Evolutionary conservation across 2,113 vertebrate species (phyloP), one percentile per base, ranked within the genome.

Genomic region (Motacilla alba): DNA sequence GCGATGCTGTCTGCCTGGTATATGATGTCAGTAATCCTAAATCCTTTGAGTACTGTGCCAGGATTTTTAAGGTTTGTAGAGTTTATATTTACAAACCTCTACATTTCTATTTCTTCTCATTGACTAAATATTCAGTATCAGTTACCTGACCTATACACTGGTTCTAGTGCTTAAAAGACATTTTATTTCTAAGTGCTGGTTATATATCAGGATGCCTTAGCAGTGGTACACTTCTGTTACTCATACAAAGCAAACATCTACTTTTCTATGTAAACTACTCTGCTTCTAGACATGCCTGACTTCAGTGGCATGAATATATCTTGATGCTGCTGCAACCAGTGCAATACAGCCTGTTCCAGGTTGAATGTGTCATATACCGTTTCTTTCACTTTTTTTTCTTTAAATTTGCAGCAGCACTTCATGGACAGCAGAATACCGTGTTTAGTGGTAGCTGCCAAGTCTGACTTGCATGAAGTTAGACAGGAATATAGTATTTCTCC

Each of bases 371-470:
- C 16, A 21, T 28, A 9, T 0, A 6, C 20, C 52, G 35, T 31
- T 77, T 70, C 60, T 91, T 91, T 90, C 67, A 41, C 10, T 73
- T 76, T 17, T 59, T 93, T 96, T 95, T 37, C 68, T 93, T 91
- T 82, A 37, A 50, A 68, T 94, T 80, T 93, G 62, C 98, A 99
- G 99, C 98, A 99, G 98, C 98, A 99, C 97, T 99, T 99, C 96
- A 98, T 99, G 96, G 99, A 99, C 96, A 99, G 99, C 97, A 99
- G 99, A 97, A 99, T 98, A 73, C 99, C 99, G 3, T 99, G 99
- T 88, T 98, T 99, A 97, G 97, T 99, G 59, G 97, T 99, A 58
- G 99, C 99, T 58, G 98, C 98, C 87, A 99, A 99, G 96, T 99
- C 99, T 6, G 99, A 99, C 97, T 98, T 99, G 96, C 99, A 99